Evolutionary conservation across 2,797 vertebrate genomes (phyloP).

Genomic region (Enteromius treurensis): DNA sequence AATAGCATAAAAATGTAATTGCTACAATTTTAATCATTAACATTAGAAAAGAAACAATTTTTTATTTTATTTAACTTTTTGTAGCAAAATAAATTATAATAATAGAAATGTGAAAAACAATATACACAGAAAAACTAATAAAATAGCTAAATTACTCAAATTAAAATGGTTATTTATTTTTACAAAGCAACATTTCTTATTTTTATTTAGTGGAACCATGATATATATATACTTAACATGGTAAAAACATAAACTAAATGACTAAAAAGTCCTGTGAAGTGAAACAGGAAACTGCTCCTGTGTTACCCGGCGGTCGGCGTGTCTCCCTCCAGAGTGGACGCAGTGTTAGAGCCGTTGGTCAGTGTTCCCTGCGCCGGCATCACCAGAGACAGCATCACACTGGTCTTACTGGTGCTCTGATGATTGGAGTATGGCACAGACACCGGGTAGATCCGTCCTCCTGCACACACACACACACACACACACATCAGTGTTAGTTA

Average conservation of each 20-base stretch:
- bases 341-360: slow-evolving; percentile 94
- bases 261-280: too few species aligned
- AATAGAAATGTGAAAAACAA: background rate
- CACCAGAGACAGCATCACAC: slow-evolving; percentile 94
- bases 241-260: background rate
- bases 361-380: slow-evolving; percentile 96
- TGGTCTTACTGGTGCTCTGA: slow-evolving; percentile 97
- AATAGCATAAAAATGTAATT: background rate
- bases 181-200: too few species aligned
- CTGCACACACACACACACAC: slow-evolving; percentile 64
- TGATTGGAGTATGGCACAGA: slow-evolving; percentile 94
- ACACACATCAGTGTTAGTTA: too few species aligned
- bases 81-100: background rate
- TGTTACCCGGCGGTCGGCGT: slow-evolving; percentile 87
- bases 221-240: too few species aligned
- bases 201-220: too few species aligned
- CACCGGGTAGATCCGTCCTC: slow-evolving; percentile 93
- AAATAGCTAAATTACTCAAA: background rate
- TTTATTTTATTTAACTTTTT: too few species aligned
- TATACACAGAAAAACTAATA: background rate
- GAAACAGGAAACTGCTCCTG: background rate
- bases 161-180: too few species aligned
- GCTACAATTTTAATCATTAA: background rate
- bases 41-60: too few species aligned
- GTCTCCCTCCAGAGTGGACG: slow-evolving; percentile 90